Base-by-base conservation (phyloP, 2,888 invertebrate species). In the Perdita meconis region DNA sequence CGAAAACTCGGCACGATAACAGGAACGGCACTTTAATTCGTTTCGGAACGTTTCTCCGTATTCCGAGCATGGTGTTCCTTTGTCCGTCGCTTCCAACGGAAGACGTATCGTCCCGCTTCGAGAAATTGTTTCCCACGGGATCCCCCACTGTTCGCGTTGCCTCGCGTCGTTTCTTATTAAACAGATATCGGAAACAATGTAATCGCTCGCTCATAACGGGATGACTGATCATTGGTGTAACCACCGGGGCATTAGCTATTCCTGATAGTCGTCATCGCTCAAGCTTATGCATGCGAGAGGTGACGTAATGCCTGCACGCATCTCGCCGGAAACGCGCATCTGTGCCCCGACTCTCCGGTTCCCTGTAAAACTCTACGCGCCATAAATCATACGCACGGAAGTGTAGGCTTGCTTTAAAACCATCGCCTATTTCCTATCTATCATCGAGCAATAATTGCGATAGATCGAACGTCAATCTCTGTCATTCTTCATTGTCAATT, bases 181-280 rank as follows among this genome's bases (percentile, higher is more conserved):
- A 42, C 22, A 36, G 24, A 24, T 24, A 22, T 2, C 34, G 71
- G 40, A 22, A 47, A 34, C 42, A 51, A 64, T 55, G 16, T 50
- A 61, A 19, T 3, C n/a, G 13, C 10, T 3, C 44, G 36, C 26
- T 53, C 30, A 44, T 59, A 22, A 19, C 2, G 26, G 47, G 57
- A 78, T 80, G 69, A 82, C 79, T 69, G 75, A 76, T 78, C 59
- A 26, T 13, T 47, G 51, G 53, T 30, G 71, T 53, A 64, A 51
- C 68, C 57, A 47, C 12, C 50, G 55, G 50, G 66, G 64, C 50
- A 64, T 68, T 72, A 72, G 77, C 36, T 22, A 36, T 26, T 30
- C 34, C 56, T 51, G 63, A 84, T 80, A 66, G 73, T 24, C 60
- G 60, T 74, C 68, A 67, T 83, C 77, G 69, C 69, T 72, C 82